phyloP scores from a whole-genome alignment of 1,140 invertebrate species.

The Amphibalanus amphitrite region DNA sequence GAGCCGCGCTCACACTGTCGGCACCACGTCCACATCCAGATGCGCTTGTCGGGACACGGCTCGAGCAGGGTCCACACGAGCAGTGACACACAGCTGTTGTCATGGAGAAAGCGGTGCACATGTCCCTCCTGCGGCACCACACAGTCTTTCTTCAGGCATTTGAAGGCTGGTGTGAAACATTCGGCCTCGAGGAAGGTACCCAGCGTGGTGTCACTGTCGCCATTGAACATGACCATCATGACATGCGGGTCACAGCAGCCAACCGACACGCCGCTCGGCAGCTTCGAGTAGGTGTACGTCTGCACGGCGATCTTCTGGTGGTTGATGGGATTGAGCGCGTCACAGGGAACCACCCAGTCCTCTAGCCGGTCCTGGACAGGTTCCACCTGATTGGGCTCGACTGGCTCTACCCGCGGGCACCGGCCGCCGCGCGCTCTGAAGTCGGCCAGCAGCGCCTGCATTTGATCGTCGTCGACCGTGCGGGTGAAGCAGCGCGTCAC shows the following conservation, averaged over 20 bases:
- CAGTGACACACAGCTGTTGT: conserved; percentile 52
- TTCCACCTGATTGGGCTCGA: background rate
- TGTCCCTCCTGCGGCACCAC: conserved; percentile 74
- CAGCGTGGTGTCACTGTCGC: conserved; percentile 79
- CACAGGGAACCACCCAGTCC: conserved; percentile 15
- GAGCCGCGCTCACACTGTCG: conserved; percentile 48
- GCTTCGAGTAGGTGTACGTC: background rate
- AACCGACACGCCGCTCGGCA: background rate
- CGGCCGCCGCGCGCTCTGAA: conserved; percentile 68
- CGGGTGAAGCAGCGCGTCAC: conserved; percentile 45
- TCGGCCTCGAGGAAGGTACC: conserved; percentile 85
- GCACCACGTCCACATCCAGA: conserved; percentile 81
- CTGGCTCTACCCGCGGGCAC: background rate
- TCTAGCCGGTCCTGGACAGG: conserved; percentile 6
- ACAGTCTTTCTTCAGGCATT: conserved; percentile 47
- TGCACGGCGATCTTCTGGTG: background rate
- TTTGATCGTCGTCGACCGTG: conserved; percentile 34
- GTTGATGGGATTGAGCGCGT: background rate
- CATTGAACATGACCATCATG: conserved; percentile 47
- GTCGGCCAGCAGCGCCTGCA: conserved; percentile 56
- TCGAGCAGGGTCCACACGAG: conserved; percentile 33
- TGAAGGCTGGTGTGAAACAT: conserved; percentile 66
- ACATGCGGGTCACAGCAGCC: background rate
- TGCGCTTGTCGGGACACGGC: conserved; percentile 28
- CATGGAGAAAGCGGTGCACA: conserved; percentile 63